These are phyloP conservation scores for Dryococelus australis DNA, from an alignment of 2,888 invertebrate species.

Conservation along the genomic window DNA sequence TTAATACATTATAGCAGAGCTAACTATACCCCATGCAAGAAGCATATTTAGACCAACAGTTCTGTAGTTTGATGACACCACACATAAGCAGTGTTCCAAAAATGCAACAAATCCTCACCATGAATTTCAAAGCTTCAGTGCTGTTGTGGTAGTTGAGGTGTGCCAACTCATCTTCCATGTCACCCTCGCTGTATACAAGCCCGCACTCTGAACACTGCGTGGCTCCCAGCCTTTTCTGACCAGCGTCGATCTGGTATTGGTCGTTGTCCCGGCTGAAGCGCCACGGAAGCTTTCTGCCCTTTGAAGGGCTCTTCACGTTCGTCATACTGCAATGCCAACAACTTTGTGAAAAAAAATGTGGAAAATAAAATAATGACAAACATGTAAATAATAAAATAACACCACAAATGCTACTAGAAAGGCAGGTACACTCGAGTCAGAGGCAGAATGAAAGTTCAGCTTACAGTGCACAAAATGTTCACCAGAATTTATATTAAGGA, in stretches of 20 bases:
- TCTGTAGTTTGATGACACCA: no score
- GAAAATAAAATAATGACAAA: no score
- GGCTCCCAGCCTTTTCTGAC: constrained; percentile 81
- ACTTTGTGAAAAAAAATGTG: not conserved
- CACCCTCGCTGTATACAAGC: constrained; percentile 74
- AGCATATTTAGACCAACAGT: no score
- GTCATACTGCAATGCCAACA: constrained; percentile 47
- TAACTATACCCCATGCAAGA: no score
- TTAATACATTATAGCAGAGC: no score
- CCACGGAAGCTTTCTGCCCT: constrained; percentile 41
- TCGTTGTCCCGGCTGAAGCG: constrained; percentile 59
- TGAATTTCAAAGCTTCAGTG: constrained; percentile 69
- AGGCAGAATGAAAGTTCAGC: no score
- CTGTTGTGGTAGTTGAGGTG: constrained; percentile 79
- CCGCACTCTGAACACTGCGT: constrained; percentile 78
- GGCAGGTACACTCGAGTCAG: no score
- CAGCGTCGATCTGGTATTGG: constrained; percentile 84
- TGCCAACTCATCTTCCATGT: constrained; percentile 79
- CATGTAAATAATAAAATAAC: no score
- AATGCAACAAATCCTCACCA: constrained; percentile 60
- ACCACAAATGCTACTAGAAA: no score
- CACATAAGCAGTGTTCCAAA: no score
- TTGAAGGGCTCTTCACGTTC: constrained; percentile 29
- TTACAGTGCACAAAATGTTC: no score
- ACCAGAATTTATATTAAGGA: constrained; percentile 18